phyloP scores from a whole-genome alignment of 2,888 invertebrate genomes.

The Drosophila demipolita region DNA sequence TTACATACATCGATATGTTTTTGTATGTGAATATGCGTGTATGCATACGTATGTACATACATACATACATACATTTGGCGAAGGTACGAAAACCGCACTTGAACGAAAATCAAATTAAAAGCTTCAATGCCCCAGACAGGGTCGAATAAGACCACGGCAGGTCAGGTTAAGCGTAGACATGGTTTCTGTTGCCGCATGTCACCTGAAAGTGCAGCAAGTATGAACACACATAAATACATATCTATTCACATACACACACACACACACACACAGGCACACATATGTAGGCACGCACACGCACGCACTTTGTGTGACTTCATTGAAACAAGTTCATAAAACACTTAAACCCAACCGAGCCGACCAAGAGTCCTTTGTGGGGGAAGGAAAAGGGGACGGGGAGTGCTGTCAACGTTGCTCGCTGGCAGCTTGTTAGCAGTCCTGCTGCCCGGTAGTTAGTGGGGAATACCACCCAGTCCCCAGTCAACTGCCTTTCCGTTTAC shows the following conservation, averaged over 20 bases:
- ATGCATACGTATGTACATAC: not conserved
- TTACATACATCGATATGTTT: conserved; percentile 2
- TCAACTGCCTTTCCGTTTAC: conserved; percentile 21
- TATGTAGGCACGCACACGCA: conserved; percentile 27
- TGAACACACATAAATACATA: conserved; percentile 2
- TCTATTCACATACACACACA: not conserved
- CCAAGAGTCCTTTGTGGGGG: conserved; percentile 66
- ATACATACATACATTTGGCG: conserved; percentile 12
- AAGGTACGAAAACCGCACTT: conserved; percentile 74
- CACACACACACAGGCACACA: not conserved
- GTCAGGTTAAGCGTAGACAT: conserved; percentile 56
- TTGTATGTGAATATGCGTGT: not conserved
- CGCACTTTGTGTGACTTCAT: conserved; percentile 75
- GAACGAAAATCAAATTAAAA: conserved; percentile 82
- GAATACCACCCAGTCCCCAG: not conserved
- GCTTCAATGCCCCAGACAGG: conserved; percentile 75
- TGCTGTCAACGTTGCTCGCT: conserved; percentile 55
- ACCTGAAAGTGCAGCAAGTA: conserved; percentile 40
- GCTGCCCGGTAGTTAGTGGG: conserved; percentile 10
- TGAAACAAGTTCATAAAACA: conserved; percentile 83
- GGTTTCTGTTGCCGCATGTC: conserved; percentile 67
- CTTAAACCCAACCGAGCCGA: conserved; percentile 74
- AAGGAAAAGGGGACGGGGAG: not conserved
- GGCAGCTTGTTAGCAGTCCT: conserved; percentile 74
- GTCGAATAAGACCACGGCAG: conserved; percentile 45